phyloP scores from a whole-genome alignment of 1,140 invertebrate genomes.

The Trichogramma pretiosum region DNA sequence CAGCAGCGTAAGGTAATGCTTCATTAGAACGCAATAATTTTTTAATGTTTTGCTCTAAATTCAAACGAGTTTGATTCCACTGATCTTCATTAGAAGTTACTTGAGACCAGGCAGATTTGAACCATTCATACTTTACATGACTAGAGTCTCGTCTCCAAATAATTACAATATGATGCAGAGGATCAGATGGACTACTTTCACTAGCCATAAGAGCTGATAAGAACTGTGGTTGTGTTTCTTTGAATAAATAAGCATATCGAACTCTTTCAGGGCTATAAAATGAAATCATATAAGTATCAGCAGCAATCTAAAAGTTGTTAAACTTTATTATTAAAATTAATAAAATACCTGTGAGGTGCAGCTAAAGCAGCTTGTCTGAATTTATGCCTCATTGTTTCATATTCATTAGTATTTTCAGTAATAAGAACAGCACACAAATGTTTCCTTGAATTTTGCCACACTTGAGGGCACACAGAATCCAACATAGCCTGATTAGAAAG shows the following conservation, averaged over 20 bases:
- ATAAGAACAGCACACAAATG: slow-evolving; percentile 82
- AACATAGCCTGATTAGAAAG: slow-evolving; percentile 78
- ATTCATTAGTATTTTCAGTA: slow-evolving; percentile 56
- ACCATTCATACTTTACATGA: slow-evolving; percentile 87
- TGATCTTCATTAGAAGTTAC: slow-evolving; percentile 43
- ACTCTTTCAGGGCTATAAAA: slow-evolving; percentile 57
- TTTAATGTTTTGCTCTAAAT: slow-evolving; percentile 64
- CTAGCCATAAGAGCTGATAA: slow-evolving; percentile 64
- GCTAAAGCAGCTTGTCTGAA: slow-evolving; percentile 62
- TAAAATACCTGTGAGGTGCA: slow-evolving; percentile 43
- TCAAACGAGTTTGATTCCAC: slow-evolving; percentile 64
- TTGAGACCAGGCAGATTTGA: slow-evolving; percentile 38
- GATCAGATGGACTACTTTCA: slow-evolving; percentile 50
- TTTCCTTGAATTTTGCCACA: slow-evolving; percentile 71
- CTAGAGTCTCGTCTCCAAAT: slow-evolving; percentile 80
- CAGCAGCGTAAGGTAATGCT: slow-evolving; percentile 61
- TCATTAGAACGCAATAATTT: slow-evolving; percentile 63
- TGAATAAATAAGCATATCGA: slow-evolving; percentile 78
- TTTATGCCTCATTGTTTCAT: slow-evolving; percentile 52
- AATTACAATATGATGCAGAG: slow-evolving; percentile 68
- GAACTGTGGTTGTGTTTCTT: slow-evolving; percentile 74
- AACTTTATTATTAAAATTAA: background rate
- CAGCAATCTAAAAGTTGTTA: background rate
- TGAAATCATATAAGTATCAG: background rate
- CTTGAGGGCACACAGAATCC: slow-evolving; percentile 81